These are phyloP conservation scores for Calycopis cecrops DNA, from an alignment of 1,140 invertebrate genomes.

Conservation along the genomic window DNA sequence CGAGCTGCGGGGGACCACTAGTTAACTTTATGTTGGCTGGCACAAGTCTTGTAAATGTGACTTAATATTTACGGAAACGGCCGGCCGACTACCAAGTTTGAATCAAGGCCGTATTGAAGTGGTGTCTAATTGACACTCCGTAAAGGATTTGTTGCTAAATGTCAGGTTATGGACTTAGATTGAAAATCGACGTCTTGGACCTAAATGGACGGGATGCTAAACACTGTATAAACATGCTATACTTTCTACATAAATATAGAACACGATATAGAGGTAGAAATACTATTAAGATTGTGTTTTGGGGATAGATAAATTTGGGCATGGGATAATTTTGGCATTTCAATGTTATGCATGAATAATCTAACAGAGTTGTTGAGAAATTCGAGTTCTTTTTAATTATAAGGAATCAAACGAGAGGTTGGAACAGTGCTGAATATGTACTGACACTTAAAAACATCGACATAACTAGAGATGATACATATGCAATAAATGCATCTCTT, in stretches of 20 bases:
- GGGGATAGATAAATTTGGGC: too few species aligned
- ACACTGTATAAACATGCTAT: not conserved
- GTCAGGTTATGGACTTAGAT: not conserved
- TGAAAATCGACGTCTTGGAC: not conserved
- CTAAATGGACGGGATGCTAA: not conserved
- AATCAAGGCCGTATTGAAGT: not conserved
- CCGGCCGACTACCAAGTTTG: not conserved
- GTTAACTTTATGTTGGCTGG: slow-evolving; percentile 4
- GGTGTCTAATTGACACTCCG: slow-evolving; percentile 2
- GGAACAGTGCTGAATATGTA: too few species aligned
- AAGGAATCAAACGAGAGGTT: too few species aligned
- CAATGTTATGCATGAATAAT: too few species aligned
- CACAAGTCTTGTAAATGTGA: not conserved
- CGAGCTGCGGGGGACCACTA: slow-evolving; percentile 12
- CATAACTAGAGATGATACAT: too few species aligned
- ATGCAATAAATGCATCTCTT: too few species aligned
- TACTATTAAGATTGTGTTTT: too few species aligned
- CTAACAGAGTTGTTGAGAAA: too few species aligned
- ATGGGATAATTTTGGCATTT: too few species aligned
- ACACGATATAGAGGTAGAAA: too few species aligned
- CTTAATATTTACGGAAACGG: slow-evolving; percentile 7
- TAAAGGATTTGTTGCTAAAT: not conserved
- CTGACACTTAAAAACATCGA: too few species aligned
- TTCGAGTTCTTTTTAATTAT: too few species aligned
- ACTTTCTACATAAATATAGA: not conserved